phyloP scores from a whole-genome alignment of 2,113 vertebrate genomes.

The Cyphomyrus plagiostoma region DNA sequence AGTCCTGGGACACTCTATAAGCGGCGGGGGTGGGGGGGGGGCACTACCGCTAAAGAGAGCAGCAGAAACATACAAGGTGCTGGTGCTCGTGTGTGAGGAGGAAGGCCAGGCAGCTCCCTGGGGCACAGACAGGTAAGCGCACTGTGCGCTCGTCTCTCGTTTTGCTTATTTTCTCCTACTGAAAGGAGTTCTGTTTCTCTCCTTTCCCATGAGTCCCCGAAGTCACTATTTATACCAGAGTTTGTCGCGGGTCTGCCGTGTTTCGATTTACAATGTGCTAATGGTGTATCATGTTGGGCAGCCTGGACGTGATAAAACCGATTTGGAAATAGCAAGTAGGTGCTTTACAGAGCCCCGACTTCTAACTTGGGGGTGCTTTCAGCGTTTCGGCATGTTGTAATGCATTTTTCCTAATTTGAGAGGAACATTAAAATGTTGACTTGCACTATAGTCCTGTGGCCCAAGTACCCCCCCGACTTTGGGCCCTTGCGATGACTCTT shows the following conservation, averaged over 20 bases:
- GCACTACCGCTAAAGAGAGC: not conserved
- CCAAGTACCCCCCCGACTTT: not conserved
- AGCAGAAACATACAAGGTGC: not conserved
- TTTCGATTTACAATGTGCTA: constrained; percentile 3
- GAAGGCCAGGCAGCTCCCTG: not conserved
- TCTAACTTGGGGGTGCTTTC: not conserved
- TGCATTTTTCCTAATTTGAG: not conserved
- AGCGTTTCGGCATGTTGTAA: not conserved
- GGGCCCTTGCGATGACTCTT: not conserved
- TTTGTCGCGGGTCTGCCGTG: not conserved
- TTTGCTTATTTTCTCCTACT: not conserved
- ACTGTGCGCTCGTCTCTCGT: not conserved
- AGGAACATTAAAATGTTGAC: not conserved
- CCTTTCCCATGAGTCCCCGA: not conserved
- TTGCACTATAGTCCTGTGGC: not conserved
- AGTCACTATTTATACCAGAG: not conserved
- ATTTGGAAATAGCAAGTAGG: not conserved
- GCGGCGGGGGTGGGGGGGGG: not conserved
- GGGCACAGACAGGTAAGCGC: not conserved
- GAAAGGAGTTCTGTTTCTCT: not conserved
- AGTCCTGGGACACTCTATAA: not conserved
- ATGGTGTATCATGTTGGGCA: not conserved
- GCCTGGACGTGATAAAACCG: not conserved
- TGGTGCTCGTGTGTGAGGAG: not conserved
- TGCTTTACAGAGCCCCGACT: not conserved